Evolutionary conservation across 1,140 invertebrate species (phyloP).

Genomic region (Tigriopus japonicus): DNA sequence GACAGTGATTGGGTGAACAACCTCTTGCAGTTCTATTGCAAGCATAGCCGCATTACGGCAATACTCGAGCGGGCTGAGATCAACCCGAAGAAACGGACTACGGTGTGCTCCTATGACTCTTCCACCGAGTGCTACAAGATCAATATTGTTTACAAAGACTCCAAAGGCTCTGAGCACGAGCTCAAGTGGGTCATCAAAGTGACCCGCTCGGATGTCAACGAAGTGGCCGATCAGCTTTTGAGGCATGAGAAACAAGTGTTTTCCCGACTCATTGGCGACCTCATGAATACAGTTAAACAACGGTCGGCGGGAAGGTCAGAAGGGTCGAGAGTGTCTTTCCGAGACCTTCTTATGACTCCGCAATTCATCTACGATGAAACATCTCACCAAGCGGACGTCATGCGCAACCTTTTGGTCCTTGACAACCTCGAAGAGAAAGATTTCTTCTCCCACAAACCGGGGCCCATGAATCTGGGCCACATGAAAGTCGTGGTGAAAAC

Average conservation of each 20-base stretch:
- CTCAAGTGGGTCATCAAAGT: slow-evolving; percentile 15
- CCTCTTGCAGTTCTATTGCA: slow-evolving; percentile 9
- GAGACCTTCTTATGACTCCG: neutral
- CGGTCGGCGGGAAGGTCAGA: neutral
- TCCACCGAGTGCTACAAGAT: slow-evolving; percentile 14
- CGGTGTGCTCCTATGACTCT: slow-evolving; percentile 7
- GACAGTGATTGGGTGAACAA: slow-evolving; percentile 13
- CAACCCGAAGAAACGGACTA: slow-evolving; percentile 12
- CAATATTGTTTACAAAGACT: slow-evolving; percentile 14
- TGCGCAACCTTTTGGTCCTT: slow-evolving; percentile 7
- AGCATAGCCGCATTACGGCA: neutral
- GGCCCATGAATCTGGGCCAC: slow-evolving; percentile 6
- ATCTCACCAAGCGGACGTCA: slow-evolving; percentile 2
- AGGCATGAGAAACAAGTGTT: slow-evolving; percentile 11
- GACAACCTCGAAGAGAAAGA: slow-evolving; percentile 14
- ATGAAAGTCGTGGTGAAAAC: slow-evolving; percentile 1
- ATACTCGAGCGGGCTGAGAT: slow-evolving; percentile 13
- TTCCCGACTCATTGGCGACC: slow-evolving; percentile 5
- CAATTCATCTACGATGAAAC: slow-evolving; percentile 12
- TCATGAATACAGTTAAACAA: slow-evolving; percentile 12
- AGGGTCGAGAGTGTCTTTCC: neutral
- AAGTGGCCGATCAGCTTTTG: neutral
- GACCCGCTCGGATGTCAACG: slow-evolving; percentile 1
- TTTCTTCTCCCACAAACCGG: neutral
- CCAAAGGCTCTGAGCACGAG: slow-evolving; percentile 10